Percentiles rank a stretch among this genome's conserved stretches.
These are phyloP conservation scores for Perdita meconis DNA, from an alignment of 2,888 invertebrate species.

Conservation along the genomic window DNA sequence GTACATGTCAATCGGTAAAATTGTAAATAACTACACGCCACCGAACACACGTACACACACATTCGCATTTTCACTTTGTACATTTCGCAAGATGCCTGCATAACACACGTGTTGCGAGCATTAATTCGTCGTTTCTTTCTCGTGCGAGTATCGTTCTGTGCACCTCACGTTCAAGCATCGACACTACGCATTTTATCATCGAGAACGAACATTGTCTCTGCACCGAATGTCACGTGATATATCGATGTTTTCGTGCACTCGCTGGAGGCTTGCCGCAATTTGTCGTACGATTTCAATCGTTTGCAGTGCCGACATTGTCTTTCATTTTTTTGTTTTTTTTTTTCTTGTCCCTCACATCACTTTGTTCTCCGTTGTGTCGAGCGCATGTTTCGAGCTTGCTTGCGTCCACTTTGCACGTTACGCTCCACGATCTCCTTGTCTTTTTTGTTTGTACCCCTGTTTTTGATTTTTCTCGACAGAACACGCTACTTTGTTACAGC, in stretches of 20 bases:
- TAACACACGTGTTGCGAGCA: slow-evolving; percentile 49
- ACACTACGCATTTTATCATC: slow-evolving; percentile 36
- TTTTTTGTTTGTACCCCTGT: slow-evolving; percentile 10
- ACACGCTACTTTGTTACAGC: slow-evolving; percentile 14
- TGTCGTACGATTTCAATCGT: not conserved
- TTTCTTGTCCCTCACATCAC: slow-evolving; percentile 4
- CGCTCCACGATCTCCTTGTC: slow-evolving; percentile 34
- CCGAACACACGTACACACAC: not conserved
- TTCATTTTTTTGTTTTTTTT: not conserved
- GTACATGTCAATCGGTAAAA: slow-evolving; percentile 32
- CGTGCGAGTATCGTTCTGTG: slow-evolving; percentile 53
- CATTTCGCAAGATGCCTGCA: slow-evolving; percentile 52
- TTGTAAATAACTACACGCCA: slow-evolving; percentile 54
- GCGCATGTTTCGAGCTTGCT: slow-evolving; percentile 72
- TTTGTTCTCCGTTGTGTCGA: slow-evolving; percentile 31
- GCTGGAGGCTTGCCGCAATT: slow-evolving; percentile 16
- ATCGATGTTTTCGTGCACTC: slow-evolving; percentile 38
- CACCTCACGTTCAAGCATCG: slow-evolving; percentile 34
- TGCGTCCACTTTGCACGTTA: slow-evolving; percentile 74
- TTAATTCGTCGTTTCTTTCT: slow-evolving; percentile 36
- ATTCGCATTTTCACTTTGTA: slow-evolving; percentile 49
- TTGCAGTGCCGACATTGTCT: not conserved
- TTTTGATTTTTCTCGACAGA: slow-evolving; percentile 7
- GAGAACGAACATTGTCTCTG: slow-evolving; percentile 15
- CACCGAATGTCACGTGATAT: slow-evolving; percentile 54